Percentiles rank a stretch among this genome's conserved stretches.
Evolutionary conservation across 2,888 invertebrate genomes (phyloP).

Genomic region (Atrina japonica): DNA sequence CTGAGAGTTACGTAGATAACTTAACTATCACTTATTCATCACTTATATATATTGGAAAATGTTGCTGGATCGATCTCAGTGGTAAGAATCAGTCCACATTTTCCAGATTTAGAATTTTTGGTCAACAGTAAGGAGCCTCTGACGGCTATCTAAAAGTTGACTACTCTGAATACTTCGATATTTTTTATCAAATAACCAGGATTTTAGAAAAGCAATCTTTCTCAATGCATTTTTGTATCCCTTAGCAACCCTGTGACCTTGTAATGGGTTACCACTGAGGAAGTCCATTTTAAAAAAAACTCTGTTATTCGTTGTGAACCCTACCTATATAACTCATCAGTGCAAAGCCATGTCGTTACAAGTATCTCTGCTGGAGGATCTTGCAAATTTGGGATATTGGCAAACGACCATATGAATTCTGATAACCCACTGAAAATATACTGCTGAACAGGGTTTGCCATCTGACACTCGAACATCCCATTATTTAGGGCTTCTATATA

Average conservation of each 20-base stretch:
- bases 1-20: conserved; percentile 27
- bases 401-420: conserved; percentile 27
- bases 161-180: conserved; percentile 25
- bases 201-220: conserved; percentile 10
- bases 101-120: no score
- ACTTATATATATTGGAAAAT: no score
- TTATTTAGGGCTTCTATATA: conserved; percentile 5
- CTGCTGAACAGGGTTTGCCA: conserved; percentile 33
- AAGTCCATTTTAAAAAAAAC: conserved; percentile 8
- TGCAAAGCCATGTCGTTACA: conserved; percentile 23
- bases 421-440: conserved; percentile 20
- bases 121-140: no score
- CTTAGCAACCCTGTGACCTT: conserved; percentile 13
- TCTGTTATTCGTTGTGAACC: conserved; percentile 18
- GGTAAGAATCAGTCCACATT: no score
- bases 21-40: conserved; percentile 1
- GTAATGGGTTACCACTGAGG: neutral
- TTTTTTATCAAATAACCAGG: neutral
- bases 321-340: conserved; percentile 7
- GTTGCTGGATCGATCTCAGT: no score
- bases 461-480: conserved; percentile 1
- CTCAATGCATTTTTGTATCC: conserved; percentile 21
- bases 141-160: neutral
- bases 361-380: no score
- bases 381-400: conserved; percentile 14